These are phyloP conservation scores for Pecten maximus DNA, from an alignment of 2,888 invertebrate species.

Conservation along the genomic window DNA sequence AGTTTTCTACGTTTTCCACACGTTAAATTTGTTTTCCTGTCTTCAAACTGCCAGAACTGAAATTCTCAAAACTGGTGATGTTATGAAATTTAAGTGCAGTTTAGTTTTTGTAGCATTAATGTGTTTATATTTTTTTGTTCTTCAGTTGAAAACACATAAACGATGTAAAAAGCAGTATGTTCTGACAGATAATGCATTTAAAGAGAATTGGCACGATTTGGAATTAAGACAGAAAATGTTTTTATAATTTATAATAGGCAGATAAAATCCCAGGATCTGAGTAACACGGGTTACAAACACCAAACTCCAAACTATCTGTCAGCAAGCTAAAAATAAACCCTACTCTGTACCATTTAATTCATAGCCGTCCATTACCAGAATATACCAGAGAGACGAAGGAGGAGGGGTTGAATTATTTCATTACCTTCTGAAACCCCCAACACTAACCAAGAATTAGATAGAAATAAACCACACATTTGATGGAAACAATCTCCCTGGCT, in stretches of 20 bases:
- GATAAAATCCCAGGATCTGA: too few species aligned
- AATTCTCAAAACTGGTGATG: not conserved
- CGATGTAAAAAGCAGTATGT: not conserved
- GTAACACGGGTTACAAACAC: not conserved
- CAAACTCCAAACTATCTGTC: not conserved
- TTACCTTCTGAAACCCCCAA: slow-evolving; percentile 14
- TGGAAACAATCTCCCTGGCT: not conserved
- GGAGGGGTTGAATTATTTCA: slow-evolving; percentile 25
- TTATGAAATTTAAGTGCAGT: not conserved
- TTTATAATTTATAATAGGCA: not conserved
- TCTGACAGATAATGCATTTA: not conserved
- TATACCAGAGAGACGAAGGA: not conserved
- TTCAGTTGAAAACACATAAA: not conserved
- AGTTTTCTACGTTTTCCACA: not conserved
- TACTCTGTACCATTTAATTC: not conserved
- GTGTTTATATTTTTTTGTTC: not conserved
- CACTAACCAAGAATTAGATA: slow-evolving; percentile 28
- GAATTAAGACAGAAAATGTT: not conserved
- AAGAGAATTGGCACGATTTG: not conserved
- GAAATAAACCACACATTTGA: slow-evolving; percentile 19
- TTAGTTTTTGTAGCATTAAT: not conserved
- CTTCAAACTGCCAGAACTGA: not conserved
- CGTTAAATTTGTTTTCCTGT: not conserved
- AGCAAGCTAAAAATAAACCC: not conserved
- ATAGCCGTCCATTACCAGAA: not conserved